Conservation (phyloP, 2,888 invertebrate genomes). For the Minunthozetes semirufus region DNA sequence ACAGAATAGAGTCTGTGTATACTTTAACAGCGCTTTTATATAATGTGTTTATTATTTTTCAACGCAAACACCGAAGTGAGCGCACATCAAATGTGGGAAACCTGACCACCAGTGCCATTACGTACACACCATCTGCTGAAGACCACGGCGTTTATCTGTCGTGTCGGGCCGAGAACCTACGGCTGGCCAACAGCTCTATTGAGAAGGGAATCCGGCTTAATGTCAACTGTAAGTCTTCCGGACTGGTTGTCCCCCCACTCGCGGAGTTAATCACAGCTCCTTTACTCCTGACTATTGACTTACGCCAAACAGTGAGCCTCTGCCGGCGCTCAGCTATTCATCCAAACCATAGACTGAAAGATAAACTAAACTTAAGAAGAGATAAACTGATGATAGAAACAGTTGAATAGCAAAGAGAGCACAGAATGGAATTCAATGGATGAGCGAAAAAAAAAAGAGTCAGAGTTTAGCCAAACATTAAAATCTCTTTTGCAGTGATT, state of each 20-base stretch:
- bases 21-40: not conserved
- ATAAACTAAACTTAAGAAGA: not conserved
- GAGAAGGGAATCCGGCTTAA: slow-evolving; percentile 7
- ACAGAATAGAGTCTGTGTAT: no score
- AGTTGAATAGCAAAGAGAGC: no score
- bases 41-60: not conserved
- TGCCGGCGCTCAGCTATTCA: no score
- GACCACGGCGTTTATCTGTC: slow-evolving; percentile 19
- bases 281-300: not conserved
- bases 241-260: not conserved
- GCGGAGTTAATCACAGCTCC: not conserved
- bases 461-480: no score
- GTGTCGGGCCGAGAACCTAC: slow-evolving; percentile 3
- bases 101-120: slow-evolving; percentile 7
- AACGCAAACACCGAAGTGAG: not conserved
- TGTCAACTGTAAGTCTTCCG: slow-evolving; percentile 11
- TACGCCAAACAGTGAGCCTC: not conserved
- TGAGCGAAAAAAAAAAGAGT: no score
- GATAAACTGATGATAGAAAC: not conserved
- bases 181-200: slow-evolving; percentile 16
- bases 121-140: slow-evolving; percentile 10
- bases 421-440: no score
- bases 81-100: not conserved
- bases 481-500: no score
- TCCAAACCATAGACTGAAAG: not conserved